phyloP scores from a whole-genome alignment of 2,888 invertebrate species.

The Bombylius major region DNA sequence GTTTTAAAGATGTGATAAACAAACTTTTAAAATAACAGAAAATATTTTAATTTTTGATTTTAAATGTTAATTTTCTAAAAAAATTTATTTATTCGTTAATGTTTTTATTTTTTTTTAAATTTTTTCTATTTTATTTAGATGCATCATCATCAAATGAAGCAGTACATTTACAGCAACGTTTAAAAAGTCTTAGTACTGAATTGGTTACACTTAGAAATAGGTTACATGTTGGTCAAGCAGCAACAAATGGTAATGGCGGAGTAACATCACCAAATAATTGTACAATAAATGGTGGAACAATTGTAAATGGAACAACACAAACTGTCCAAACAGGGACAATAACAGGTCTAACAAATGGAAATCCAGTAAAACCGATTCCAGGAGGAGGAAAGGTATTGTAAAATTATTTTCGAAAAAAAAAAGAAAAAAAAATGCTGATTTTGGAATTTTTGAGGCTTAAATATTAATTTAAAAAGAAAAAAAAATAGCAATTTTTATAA shows the following conservation, averaged over 20 bases:
- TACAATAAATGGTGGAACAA: background rate
- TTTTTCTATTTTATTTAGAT: constrained; percentile 47
- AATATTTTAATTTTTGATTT: no score
- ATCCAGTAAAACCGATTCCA: constrained; percentile 13
- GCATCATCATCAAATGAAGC: constrained; percentile 91
- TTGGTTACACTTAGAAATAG: constrained; percentile 83
- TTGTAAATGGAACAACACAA: constrained; percentile 19
- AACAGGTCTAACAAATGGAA: constrained; percentile 25
- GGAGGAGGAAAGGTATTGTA: background rate
- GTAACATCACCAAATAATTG: constrained; percentile 16
- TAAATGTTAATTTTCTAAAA: no score
- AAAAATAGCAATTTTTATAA: no score
- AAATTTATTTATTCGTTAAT: no score
- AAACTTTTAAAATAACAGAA: no score
- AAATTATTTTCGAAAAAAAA: constrained; percentile 4
- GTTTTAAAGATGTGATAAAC: no score
- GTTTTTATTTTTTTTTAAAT: background rate
- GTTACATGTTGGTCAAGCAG: constrained; percentile 60
- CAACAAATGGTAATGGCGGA: constrained; percentile 25
- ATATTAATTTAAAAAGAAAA: no score
- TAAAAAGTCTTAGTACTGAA: constrained; percentile 82
- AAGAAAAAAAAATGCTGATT: constrained; percentile 3
- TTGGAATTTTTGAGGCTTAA: background rate
- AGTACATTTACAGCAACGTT: constrained; percentile 80
- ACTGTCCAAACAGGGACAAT: constrained; percentile 1